phyloP scores from a whole-genome alignment of 2,113 vertebrate species.

The Zapus hudsonius region DNA sequence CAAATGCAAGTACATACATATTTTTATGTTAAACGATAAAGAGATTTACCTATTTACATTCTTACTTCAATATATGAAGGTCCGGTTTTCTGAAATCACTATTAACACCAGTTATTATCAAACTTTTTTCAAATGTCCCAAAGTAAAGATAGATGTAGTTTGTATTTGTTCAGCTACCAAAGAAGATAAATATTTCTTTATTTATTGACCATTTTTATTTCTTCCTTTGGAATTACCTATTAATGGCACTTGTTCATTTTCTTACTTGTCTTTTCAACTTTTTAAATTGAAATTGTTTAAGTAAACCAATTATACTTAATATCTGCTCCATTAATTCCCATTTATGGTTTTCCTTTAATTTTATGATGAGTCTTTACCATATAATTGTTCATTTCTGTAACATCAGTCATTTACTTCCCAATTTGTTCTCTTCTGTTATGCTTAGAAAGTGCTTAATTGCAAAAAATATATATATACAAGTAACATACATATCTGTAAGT shows the following conservation, averaged over 20 bases:
- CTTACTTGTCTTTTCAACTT: slow-evolving; percentile 30
- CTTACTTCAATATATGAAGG: neutral
- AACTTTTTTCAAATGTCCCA: neutral
- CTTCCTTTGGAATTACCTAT: slow-evolving; percentile 40
- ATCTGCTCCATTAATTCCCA: slow-evolving; percentile 46
- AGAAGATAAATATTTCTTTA: slow-evolving; percentile 38
- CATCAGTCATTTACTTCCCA: slow-evolving; percentile 38
- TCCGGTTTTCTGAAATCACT: slow-evolving; percentile 46
- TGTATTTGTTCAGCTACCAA: slow-evolving; percentile 11
- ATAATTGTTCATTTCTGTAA: slow-evolving; percentile 21
- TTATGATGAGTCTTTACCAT: slow-evolving; percentile 42
- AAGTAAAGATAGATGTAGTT: slow-evolving; percentile 31
- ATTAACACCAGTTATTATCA: slow-evolving; percentile 13
- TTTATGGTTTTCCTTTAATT: slow-evolving; percentile 22
- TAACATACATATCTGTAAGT: slow-evolving; percentile 8
- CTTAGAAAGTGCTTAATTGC: slow-evolving; percentile 10
- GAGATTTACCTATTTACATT: slow-evolving; percentile 37
- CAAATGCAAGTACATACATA: neutral
- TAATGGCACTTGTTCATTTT: slow-evolving; percentile 34
- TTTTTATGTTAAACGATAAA: slow-evolving; percentile 22
- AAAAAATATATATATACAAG: slow-evolving; percentile 42
- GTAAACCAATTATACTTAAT: slow-evolving; percentile 37
- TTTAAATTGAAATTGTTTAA: slow-evolving; percentile 51
- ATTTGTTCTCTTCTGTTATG: slow-evolving; percentile 27
- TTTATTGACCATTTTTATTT: slow-evolving; percentile 41